Evolutionary conservation across 2,113 vertebrate genomes (phyloP).

Genomic region (Oreochromis tanganicae): DNA sequence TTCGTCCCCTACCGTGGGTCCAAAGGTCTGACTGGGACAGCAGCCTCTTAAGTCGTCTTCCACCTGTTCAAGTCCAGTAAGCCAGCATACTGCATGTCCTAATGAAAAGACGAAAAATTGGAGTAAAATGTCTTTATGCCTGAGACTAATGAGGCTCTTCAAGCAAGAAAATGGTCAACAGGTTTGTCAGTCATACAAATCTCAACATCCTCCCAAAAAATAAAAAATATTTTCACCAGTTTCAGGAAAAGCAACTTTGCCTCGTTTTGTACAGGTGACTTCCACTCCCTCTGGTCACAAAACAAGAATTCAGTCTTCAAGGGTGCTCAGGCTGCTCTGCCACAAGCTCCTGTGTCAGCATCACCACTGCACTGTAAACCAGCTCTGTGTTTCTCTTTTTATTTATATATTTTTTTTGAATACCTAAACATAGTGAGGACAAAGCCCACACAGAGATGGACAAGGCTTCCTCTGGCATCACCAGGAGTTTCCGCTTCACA

Average conservation of each 20-base stretch:
- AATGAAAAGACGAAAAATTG: background rate
- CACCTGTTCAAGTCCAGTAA: slow-evolving; percentile 65
- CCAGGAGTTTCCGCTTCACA: slow-evolving; percentile 67
- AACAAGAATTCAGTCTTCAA: slow-evolving; percentile 1
- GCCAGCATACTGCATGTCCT: slow-evolving; percentile 80
- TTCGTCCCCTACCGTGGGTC: slow-evolving; percentile 48
- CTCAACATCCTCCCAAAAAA: background rate
- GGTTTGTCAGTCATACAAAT: background rate
- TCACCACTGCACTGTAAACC: slow-evolving; percentile 2
- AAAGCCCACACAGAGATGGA: slow-evolving; percentile 54
- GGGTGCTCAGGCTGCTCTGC: slow-evolving; percentile 34
- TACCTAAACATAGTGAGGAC: slow-evolving; percentile 39
- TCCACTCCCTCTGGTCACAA: background rate
- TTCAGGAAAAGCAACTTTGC: background rate
- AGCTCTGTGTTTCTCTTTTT: slow-evolving; percentile 10
- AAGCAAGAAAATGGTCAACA: background rate
- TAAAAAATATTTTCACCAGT: background rate
- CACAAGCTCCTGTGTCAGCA: slow-evolving; percentile 17
- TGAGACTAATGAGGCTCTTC: background rate
- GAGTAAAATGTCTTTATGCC: background rate
- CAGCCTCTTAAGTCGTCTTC: slow-evolving; percentile 55
- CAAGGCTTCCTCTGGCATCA: slow-evolving; percentile 66
- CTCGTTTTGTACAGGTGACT: background rate
- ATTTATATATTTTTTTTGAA: slow-evolving; percentile 10
- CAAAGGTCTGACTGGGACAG: slow-evolving; percentile 44